phyloP scores from a whole-genome alignment of 2,797 vertebrate species.

The Sebastes nivosus region DNA sequence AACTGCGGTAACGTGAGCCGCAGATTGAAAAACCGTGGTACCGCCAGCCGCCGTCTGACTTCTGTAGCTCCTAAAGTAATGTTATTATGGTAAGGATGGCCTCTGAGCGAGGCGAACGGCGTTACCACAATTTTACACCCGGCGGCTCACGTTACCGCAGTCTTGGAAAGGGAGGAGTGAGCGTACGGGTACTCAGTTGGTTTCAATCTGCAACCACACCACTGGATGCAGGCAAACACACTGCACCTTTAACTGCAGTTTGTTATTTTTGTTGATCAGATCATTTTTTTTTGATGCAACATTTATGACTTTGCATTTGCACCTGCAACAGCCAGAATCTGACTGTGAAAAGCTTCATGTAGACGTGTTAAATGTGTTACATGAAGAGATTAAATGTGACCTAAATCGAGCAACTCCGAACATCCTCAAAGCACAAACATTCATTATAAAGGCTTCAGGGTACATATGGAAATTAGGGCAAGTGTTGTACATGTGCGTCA shows the following conservation, averaged over 20 bases:
- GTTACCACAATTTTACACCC: too few species aligned
- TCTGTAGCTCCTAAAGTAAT: too few species aligned
- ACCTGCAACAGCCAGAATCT: neutral
- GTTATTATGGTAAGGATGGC: too few species aligned
- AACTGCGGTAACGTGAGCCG: accelerated
- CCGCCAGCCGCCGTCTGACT: too few species aligned
- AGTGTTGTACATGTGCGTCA: constrained; percentile 37
- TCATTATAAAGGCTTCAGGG: neutral
- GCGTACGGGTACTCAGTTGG: too few species aligned
- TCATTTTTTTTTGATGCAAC: neutral
- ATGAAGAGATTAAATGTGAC: neutral
- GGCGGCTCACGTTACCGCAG: too few species aligned
- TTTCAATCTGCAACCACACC: too few species aligned
- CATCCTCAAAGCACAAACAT: neutral
- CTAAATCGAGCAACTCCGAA: neutral
- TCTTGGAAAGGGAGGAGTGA: too few species aligned
- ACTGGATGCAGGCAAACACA: too few species aligned
- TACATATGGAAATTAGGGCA: constrained; percentile 1
- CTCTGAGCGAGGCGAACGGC: too few species aligned
- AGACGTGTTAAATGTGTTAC: neutral
- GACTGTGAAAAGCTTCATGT: neutral
- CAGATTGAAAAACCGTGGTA: too few species aligned
- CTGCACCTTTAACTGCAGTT: neutral
- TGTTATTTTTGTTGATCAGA: neutral
- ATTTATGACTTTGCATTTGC: neutral